phyloP scores from a whole-genome alignment of 1,140 invertebrate species.

The Trissolcus basalis region DNA sequence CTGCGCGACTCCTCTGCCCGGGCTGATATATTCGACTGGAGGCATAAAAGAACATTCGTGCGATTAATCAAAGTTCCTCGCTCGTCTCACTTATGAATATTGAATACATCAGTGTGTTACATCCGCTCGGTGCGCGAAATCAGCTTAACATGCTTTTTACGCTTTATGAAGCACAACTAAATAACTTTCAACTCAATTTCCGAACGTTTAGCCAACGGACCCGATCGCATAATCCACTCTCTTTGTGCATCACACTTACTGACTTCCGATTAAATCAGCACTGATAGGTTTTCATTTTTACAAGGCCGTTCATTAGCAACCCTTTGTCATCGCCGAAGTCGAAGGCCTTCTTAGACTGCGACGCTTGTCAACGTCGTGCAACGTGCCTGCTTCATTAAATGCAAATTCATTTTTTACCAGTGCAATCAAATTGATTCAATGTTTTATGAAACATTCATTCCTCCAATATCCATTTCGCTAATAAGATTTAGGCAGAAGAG shows the following conservation, averaged over 20 bases:
- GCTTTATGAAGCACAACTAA: constrained; percentile 61
- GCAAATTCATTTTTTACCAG: no score
- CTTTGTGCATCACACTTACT: constrained; percentile 53
- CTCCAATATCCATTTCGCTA: no score
- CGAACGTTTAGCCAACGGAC: constrained; percentile 46
- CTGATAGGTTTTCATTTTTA: constrained; percentile 45
- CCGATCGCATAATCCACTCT: constrained; percentile 45
- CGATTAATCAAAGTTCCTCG: constrained; percentile 60
- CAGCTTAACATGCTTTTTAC: constrained; percentile 59
- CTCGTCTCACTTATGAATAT: constrained; percentile 58
- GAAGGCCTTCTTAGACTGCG: not conserved
- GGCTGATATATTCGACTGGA: constrained; percentile 58
- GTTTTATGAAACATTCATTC: no score
- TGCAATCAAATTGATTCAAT: no score
- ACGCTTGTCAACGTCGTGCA: no score
- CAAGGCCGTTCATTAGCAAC: constrained; percentile 20
- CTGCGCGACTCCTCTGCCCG: constrained; percentile 33
- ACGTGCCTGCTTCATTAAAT: no score
- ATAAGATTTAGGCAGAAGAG: no score
- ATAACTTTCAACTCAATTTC: constrained; percentile 62
- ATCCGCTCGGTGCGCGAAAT: constrained; percentile 56
- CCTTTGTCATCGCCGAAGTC: constrained; percentile 20
- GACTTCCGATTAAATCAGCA: constrained; percentile 49
- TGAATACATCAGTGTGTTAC: constrained; percentile 59
- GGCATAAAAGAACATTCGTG: constrained; percentile 49